Evolutionary conservation across 2,888 invertebrate species (phyloP).

Genomic region (Stenurella melanura): DNA sequence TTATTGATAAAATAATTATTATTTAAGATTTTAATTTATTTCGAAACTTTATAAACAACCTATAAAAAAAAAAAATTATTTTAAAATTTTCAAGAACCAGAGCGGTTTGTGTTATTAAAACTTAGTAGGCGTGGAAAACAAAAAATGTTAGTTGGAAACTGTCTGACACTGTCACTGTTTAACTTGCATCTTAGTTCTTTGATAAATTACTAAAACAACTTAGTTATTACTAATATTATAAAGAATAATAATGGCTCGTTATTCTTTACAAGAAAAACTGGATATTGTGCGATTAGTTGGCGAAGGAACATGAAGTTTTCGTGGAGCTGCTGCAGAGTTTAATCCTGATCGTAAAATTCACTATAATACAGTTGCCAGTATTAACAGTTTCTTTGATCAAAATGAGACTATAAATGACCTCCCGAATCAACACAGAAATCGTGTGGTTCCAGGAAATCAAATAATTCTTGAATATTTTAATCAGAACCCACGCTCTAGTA

Average conservation of each 20-base stretch:
- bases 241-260: slow-evolving; percentile 16
- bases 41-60: not conserved
- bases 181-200: too few species aligned
- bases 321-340: slow-evolving; percentile 13
- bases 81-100: not conserved
- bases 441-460: not conserved
- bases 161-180: not conserved
- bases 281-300: slow-evolving; percentile 25
- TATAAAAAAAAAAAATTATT: not conserved
- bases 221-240: not conserved
- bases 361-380: slow-evolving; percentile 10
- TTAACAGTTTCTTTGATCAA: slow-evolving; percentile 5
- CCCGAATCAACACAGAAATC: not conserved
- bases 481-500: slow-evolving; percentile 12
- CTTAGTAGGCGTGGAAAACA: not conserved
- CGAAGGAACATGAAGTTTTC: slow-evolving; percentile 8
- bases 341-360: slow-evolving; percentile 22
- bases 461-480: slow-evolving; percentile 20
- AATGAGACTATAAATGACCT: not conserved
- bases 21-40: not conserved
- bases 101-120: not conserved
- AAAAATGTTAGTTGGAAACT: slow-evolving; percentile 1
- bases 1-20: not conserved
- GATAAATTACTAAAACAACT: too few species aligned
- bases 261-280: slow-evolving; percentile 28